Percentiles rank a stretch among this genome's conserved stretches.
These are phyloP conservation scores for Panagrolaimus sp. DNA, from an alignment of 1,140 invertebrate genomes.

Conservation along the genomic window DNA sequence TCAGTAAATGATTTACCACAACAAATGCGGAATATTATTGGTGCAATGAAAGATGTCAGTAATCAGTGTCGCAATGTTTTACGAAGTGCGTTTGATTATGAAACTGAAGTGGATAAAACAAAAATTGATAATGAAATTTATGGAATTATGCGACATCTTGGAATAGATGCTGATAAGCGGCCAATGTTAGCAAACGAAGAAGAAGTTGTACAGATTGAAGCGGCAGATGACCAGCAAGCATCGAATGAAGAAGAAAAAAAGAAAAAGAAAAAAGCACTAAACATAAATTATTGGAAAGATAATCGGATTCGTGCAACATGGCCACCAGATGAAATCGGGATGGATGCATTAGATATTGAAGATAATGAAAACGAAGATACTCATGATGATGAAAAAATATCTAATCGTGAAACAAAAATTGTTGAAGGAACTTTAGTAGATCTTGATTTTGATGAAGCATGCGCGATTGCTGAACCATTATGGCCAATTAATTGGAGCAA, in stretches of 20 bases:
- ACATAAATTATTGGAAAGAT: slow-evolving; percentile 1
- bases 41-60: background rate
- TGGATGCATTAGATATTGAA: background rate
- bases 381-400: background rate
- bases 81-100: background rate
- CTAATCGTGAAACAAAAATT: background rate
- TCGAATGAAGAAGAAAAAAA: too few relatives aligned
- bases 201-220: background rate
- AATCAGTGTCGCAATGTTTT: background rate
- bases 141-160: slow-evolving; percentile 9
- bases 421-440: background rate
- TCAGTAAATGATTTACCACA: background rate
- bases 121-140: slow-evolving; percentile 8
- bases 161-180: slow-evolving; percentile 4
- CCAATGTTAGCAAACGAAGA: background rate
- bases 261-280: too few relatives aligned
- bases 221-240: background rate
- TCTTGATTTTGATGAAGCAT: background rate
- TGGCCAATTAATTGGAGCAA: background rate
- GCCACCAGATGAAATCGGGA: background rate
- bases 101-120: background rate
- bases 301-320: background rate
- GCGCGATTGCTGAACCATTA: background rate
- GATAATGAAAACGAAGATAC: background rate
- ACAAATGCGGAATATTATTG: background rate